Conservation (phyloP, 1,140 invertebrate species). For the Oryctes rhinoceros region DNA sequence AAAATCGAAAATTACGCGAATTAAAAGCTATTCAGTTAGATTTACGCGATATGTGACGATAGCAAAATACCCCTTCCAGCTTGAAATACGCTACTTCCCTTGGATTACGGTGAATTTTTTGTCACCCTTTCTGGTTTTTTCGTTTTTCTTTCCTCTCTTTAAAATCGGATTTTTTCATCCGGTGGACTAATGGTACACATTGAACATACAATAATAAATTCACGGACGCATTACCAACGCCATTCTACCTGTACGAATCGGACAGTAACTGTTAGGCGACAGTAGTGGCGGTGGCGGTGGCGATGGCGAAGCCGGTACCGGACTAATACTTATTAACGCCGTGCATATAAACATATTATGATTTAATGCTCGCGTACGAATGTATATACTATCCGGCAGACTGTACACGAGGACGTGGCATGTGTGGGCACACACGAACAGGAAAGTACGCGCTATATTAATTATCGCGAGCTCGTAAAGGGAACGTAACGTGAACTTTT, state of each 20-base stretch:
- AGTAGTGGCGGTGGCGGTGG: slow-evolving; percentile 1
- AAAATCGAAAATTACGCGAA: no score
- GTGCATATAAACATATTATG: slow-evolving; percentile 45
- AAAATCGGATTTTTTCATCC: slow-evolving; percentile 16
- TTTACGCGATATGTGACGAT: not conserved
- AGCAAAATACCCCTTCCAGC: not conserved
- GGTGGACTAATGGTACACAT: slow-evolving; percentile 26
- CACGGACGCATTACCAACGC: slow-evolving; percentile 11
- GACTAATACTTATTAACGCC: slow-evolving; percentile 43
- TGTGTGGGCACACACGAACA: not conserved
- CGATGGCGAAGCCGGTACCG: not conserved
- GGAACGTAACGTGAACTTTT: slow-evolving; percentile 39
- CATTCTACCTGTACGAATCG: not conserved
- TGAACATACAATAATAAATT: slow-evolving; percentile 37
- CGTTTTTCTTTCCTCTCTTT: not conserved
- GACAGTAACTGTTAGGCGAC: slow-evolving; percentile 5
- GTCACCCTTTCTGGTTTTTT: not conserved
- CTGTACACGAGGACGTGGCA: not conserved
- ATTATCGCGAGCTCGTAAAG: slow-evolving; percentile 42
- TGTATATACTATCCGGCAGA: slow-evolving; percentile 8
- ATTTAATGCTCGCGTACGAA: slow-evolving; percentile 37
- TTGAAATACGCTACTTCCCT: slow-evolving; percentile 22
- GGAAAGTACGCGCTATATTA: slow-evolving; percentile 36
- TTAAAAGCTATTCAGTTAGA: no score
- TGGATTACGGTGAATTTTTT: slow-evolving; percentile 15